Base-by-base conservation (phyloP, 1,140 invertebrate species). In the Helicorthomorpha holstii region DNA sequence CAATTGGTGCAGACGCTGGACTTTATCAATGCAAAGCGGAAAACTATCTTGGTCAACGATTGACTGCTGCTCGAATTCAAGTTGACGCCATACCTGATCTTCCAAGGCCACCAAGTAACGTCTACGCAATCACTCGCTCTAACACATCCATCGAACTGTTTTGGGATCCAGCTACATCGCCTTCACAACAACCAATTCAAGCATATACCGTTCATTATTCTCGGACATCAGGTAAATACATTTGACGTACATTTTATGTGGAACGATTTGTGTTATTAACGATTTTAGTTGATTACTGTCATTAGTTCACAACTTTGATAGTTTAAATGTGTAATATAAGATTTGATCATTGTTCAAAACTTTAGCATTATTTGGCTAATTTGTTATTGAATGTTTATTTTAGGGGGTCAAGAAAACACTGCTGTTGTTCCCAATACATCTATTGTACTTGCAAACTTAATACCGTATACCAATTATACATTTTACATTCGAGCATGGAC, bases 11-110 rank as follows among this genome's bases (percentile, higher is more conserved):
- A 12, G 81, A 83, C 62, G 73, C 78, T 57, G 83, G 81, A 26
- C 68, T 83, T 49, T 86, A 86, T 64, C 82, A 86, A 63, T 86
- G 83, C 64, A 66, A 83, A 19, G 81, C 78, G 2, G 66, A 73
- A n/a, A 85, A 82, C 65, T 63, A 65, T 4, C 74, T 73, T 12
- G 81, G 81, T 34, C 74, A 71, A 60, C 69, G 70, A 54, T 81
- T 79, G 72, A 73, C 74, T 4, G 72, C 73, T 60, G 71, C 70
- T 57, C 64, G 73, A 63, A 63, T 75, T 48, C 64, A 71, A 61
- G 73, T 75, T 14, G 76, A 73, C 54, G 68, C 65, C 48, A 71
- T 73, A 44, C 54, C 48, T 52, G 66, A 71, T 54, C 73, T 73
- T 59, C 76, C 75, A 2, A 66, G 70, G 46, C 71, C 76, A 23